Conservation (phyloP, 2,888 invertebrate genomes). For the Baronia brevicornis region DNA sequence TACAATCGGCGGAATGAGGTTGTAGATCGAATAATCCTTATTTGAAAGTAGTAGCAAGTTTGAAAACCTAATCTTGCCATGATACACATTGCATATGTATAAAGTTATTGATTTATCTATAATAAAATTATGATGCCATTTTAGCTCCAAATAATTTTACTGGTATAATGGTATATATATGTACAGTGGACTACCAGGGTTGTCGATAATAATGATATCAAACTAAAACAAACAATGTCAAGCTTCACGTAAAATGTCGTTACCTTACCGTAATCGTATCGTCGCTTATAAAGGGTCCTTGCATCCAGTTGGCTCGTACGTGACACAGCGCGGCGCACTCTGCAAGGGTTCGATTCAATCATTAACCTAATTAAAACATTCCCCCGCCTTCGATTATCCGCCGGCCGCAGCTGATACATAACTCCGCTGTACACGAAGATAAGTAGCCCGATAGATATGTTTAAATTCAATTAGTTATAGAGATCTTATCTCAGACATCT, state of each 20-base stretch:
- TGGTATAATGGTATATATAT: no score
- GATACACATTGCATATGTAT: no score
- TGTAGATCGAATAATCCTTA: no score
- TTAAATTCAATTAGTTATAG: constrained; percentile 18
- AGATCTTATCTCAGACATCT: constrained; percentile 13
- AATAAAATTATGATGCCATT: no score
- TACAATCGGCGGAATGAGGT: no score
- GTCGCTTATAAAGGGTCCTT: constrained; percentile 10
- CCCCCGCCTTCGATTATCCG: constrained; percentile 31
- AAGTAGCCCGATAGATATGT: constrained; percentile 16
- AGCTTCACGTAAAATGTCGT: not conserved
- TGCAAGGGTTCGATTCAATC: constrained; percentile 28
- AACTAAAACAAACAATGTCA: no score
- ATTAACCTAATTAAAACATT: constrained; percentile 63
- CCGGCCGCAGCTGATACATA: constrained; percentile 17
- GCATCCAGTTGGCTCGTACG: constrained; percentile 17
- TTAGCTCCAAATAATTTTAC: no score
- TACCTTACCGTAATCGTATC: not conserved
- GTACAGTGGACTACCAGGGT: no score
- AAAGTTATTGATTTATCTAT: no score
- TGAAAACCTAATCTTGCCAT: no score
- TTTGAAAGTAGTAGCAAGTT: no score
- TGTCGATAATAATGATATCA: no score
- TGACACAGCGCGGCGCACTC: constrained; percentile 30
- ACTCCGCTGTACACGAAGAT: constrained; percentile 13